Percentiles rank a stretch among this genome's conserved stretches.
Conservation (phyloP, 2,797 vertebrate genomes). For the Pipistrellus pygmaeus region DNA sequence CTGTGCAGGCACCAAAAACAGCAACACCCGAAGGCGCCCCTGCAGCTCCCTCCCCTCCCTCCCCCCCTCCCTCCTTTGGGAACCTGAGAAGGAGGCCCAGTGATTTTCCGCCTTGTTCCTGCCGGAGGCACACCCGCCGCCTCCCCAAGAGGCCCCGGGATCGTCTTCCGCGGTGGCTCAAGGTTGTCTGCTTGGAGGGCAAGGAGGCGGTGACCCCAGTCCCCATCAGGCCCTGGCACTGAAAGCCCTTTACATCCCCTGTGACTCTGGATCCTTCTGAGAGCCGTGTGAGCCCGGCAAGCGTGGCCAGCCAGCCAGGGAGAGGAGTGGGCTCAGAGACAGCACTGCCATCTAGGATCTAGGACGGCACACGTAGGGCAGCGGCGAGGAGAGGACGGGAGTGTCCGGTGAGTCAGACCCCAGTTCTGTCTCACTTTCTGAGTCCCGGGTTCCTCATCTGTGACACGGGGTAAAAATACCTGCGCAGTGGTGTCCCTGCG, state of each 20-base stretch:
- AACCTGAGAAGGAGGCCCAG: not conserved
- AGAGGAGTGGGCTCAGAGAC: not conserved
- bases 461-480: not conserved
- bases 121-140: accelerated
- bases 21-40: conserved; percentile 54
- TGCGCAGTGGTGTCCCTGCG: not conserved
- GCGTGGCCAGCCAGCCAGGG: not conserved
- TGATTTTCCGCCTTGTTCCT: conserved; percentile 58
- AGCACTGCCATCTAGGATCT: not conserved
- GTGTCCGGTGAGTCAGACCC: not conserved
- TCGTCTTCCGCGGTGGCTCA: not conserved
- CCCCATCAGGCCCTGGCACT: not conserved
- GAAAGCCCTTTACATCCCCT: not conserved
- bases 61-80: not conserved
- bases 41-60: not conserved
- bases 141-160: not conserved
- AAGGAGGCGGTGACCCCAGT: not conserved
- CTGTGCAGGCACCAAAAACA: conserved; percentile 83
- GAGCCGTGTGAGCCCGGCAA: not conserved
- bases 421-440: not conserved
- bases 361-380: not conserved
- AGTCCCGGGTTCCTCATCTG: not conserved
- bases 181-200: not conserved
- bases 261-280: not conserved
- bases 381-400: not conserved